Base-by-base conservation (phyloP, 2,113 vertebrate genomes). In the Pseudopodoces humilis region DNA sequence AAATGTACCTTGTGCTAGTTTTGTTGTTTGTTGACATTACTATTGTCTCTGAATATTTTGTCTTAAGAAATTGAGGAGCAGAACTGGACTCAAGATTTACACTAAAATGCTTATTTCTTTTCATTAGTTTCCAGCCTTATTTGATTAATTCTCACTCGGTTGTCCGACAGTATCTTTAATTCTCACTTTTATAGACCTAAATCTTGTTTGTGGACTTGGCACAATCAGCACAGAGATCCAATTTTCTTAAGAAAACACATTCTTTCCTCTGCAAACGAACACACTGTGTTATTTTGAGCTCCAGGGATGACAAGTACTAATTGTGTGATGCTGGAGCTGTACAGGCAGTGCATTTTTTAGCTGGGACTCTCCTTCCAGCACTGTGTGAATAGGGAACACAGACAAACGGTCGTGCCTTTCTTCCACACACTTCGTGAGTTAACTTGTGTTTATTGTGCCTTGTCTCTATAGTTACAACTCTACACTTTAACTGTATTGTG, bases 401-500 rank as follows among this genome's bases (percentile, higher is more conserved):
- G 71, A 88, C 58, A 62, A 76, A 20, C 0, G 39, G 46, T 92
- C 64, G 11, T 64, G 69, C 86, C 62, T 92, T 90, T 78, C 65
- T 86, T 92, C 72, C 44, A 4, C 47, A 37, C 70, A 47, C 77
- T 84, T 91, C 0, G 4, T 90, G 83, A 88, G 83, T 84, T 94
- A 69, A 53, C 63, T 62, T 83, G 70, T 96, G 75, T 96, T 95
- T 93, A 76, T 88, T 7, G 4, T 88, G 88, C 52, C 80, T 92
- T 92, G 96, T 95, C 86, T 97, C 95, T 94, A 82, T 93, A 94
- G 95, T 67, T 93, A 92, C 86, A 90, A 70, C 64, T 90, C 80
- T 75, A 25, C 27, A n/a, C 46, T 92, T 95, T 59, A 84, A 52
- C 64, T 3, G 10, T 74, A 30, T 49, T 67, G 22, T 81, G 64